Percentiles rank a stretch among this genome's conserved stretches.
Conservation (phyloP, 2,113 vertebrate genomes). For the Corapipo altera region DNA sequence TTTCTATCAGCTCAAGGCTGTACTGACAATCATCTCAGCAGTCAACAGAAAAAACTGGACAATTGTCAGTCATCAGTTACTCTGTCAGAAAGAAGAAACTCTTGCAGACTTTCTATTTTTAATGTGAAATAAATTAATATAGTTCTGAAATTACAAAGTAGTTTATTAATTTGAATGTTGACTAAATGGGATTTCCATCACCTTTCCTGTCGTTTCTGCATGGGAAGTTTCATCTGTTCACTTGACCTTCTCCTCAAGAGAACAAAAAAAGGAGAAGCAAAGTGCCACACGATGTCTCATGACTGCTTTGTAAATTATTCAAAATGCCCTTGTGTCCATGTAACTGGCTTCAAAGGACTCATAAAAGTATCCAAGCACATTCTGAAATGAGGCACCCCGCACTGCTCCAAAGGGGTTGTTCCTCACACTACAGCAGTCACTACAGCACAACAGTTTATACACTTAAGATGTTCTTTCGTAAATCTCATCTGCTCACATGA, state of each 20-base stretch:
- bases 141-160: background rate
- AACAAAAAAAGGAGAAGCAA: background rate
- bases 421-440: background rate
- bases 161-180: background rate
- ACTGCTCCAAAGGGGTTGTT: background rate
- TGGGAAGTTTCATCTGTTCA: background rate
- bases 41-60: rapidly evolving
- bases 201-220: background rate
- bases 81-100: background rate
- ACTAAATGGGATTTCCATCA: background rate
- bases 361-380: background rate
- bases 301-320: background rate
- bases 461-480: background rate
- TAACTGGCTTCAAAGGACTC: background rate
- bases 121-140: background rate
- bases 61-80: background rate
- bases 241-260: background rate
- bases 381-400: background rate
- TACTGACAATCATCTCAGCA: background rate
- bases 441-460: rapidly evolving
- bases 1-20: background rate
- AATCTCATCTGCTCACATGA: background rate
- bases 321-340: background rate
- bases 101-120: background rate
- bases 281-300: background rate